Conservation (phyloP, 2,888 invertebrate species). For the Ochropleura plecta region DNA sequence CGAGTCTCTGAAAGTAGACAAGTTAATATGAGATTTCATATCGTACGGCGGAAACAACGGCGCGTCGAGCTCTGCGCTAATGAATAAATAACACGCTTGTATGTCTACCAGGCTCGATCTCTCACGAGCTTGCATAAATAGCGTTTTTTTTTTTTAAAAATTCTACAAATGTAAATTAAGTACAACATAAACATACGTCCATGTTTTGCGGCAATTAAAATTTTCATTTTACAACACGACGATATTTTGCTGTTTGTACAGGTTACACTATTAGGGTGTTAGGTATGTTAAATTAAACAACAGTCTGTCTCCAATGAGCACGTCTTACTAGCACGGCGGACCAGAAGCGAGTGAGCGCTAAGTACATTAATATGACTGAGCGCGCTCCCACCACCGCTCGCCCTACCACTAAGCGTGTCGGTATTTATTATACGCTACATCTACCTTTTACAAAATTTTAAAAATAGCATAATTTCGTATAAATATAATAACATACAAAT, state of each 20-base stretch:
- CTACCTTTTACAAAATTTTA: too few species aligned
- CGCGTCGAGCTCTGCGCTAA: constrained; percentile 70
- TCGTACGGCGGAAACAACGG: constrained; percentile 73
- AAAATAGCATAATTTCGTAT: too few species aligned
- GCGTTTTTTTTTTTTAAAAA: constrained; percentile 52
- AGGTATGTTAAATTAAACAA: too few species aligned
- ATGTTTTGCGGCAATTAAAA: constrained; percentile 48
- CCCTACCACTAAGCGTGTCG: too few species aligned
- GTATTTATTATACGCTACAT: too few species aligned
- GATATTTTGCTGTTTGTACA: constrained; percentile 10
- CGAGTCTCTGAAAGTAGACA: constrained; percentile 79
- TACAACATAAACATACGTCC: constrained; percentile 29
- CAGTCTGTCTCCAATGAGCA: too few species aligned
- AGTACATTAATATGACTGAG: too few species aligned
- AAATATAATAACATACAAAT: too few species aligned
- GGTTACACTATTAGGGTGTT: too few species aligned
- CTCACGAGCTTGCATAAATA: constrained; percentile 66
- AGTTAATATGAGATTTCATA: constrained; percentile 84
- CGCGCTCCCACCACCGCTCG: too few species aligned
- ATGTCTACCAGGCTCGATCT: constrained; percentile 70
- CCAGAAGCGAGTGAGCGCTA: too few species aligned
- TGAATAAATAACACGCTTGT: constrained; percentile 77
- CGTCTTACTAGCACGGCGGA: too few species aligned
- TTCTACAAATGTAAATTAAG: constrained; percentile 54
- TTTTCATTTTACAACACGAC: constrained; percentile 19